Base-by-base conservation (phyloP, 2,797 vertebrate genomes). In the Hybognathus amarus region DNA sequence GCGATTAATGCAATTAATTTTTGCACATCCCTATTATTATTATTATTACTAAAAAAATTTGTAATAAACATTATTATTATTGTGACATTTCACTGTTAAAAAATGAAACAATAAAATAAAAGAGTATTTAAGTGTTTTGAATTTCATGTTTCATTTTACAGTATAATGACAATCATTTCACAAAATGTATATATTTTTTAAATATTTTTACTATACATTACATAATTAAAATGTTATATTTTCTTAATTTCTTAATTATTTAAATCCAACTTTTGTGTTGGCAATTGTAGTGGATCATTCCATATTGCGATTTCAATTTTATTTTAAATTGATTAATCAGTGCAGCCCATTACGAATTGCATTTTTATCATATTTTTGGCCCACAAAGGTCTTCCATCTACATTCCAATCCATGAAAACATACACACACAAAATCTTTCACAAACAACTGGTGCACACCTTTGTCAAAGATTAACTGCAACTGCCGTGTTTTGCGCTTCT, bases 381-480 rank as follows among this genome's bases (percentile, higher is more conserved):
- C 8, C 9, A 64, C 61, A 33, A 30, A 64, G 15, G 63, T 13
- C n/a, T 61, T 61, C 59, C 15, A 61, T 27, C 27, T 4, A 52
- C 11, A 13, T 33, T 11, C 18, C 13, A n/a, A 2, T 33, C 20
- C 24, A 63, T 54, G 30, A 54, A 50, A 13, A 83, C 68, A 30
- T 9, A 15, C 12, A 40, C 9, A 20, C 9, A 6, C 5, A 30
- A 13, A 61, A 27, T 61, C 5, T 27, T 27, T 61, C 24, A 61
- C 56, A 59, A 18, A 50, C 12, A 5, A 42, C 27, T 13, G 10
- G 13, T 15, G 73, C 89, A 84, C 92, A 96, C 98, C 97, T 96
- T 98, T 96, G 92, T 99, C 98, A 85, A 98, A 99, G 90, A 98
- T 97, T 83, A 99, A 93, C 91, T 98, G 96, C 80, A 97, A 94